A percentile compares a stretch with the other conserved stretches of the same genome.
These are phyloP conservation scores for Anorthoa munda DNA, from an alignment of 2,888 invertebrate species.

Conservation along the genomic window DNA sequence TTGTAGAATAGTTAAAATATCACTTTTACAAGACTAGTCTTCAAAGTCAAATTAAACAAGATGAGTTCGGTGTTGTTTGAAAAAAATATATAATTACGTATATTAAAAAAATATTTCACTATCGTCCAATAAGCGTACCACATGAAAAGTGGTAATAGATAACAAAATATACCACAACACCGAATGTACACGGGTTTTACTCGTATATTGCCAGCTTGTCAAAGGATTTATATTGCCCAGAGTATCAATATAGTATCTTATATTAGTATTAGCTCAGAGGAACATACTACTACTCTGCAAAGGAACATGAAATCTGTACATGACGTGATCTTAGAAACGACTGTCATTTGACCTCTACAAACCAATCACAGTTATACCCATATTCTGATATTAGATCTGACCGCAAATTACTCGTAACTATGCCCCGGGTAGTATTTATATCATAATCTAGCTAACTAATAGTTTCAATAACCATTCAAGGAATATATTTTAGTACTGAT, in stretches of 20 bases:
- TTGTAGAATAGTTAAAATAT: background rate
- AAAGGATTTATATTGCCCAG: background rate
- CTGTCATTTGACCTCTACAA: background rate
- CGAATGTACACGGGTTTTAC: background rate
- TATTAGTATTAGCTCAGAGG: background rate
- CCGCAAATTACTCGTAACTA: no score
- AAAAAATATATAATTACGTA: no score
- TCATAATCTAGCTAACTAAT: no score
- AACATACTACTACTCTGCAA: no score
- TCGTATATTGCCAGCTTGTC: slow-evolving; percentile 5
- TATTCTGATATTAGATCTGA: no score
- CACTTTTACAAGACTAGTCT: no score
- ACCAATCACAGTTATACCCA: background rate
- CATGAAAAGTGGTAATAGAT: background rate
- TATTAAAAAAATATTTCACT: background rate
- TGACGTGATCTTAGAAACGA: background rate
- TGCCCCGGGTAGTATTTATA: no score
- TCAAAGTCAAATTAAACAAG: no score
- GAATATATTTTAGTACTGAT: no score
- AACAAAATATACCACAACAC: background rate
- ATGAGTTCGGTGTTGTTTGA: no score
- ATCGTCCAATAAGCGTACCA: background rate
- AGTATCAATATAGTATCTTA: background rate
- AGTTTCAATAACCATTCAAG: no score
- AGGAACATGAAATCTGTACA: background rate